Evolutionary conservation across 2,113 vertebrate species (phyloP).

Genomic region (Sinocyclocheilus maitianheensis): DNA sequence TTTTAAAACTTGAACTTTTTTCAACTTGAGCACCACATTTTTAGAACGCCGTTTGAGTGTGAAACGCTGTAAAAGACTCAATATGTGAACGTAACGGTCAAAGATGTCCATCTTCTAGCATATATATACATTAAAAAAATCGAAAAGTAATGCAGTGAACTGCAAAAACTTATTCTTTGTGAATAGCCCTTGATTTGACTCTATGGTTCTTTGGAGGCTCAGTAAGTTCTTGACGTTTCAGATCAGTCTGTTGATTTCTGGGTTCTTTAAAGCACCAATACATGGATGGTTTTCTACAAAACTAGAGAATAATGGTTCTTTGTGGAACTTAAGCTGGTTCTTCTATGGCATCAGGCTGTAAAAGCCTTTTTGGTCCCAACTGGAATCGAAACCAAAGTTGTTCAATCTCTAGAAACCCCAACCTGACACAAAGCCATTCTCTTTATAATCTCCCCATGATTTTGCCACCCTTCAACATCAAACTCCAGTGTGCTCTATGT

Average conservation of each 20-base stretch:
- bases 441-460: neutral
- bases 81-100: too few species aligned
- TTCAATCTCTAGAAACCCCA: neutral
- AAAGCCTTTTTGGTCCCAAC: neutral
- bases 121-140: too few species aligned
- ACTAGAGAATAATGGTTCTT: neutral
- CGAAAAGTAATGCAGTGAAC: too few species aligned
- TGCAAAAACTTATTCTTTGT: too few species aligned
- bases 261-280: neutral
- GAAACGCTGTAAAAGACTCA: too few species aligned
- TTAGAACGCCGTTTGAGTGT: too few species aligned
- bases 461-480: conserved; percentile 7
- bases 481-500: neutral
- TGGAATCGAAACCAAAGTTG: neutral
- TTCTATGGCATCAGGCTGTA: neutral
- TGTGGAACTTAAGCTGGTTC: neutral
- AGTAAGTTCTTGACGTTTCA: neutral
- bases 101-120: too few species aligned
- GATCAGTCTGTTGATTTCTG: neutral
- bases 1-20: too few species aligned
- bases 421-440: neutral
- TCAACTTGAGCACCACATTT: too few species aligned
- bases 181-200: neutral
- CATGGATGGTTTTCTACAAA: neutral
- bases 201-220: neutral